phyloP scores from a whole-genome alignment of 2,113 vertebrate species.

The Zeus faber region DNA sequence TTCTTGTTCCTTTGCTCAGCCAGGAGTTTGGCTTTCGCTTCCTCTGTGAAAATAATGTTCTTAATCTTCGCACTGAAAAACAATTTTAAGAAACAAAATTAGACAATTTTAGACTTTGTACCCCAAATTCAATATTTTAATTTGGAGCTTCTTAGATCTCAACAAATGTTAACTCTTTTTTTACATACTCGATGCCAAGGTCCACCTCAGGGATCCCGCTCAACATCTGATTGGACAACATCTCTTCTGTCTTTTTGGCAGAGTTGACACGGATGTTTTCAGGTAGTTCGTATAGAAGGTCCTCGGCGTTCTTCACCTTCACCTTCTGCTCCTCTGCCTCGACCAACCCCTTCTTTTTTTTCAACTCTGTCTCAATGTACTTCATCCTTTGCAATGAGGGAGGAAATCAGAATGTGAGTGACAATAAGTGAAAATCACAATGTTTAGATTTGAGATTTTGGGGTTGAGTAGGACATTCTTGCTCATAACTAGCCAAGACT shows the following conservation, averaged over 20 bases:
- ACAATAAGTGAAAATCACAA: neutral
- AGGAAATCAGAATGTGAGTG: no score
- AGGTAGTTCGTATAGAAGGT: conserved; percentile 91
- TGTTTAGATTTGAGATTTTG: no score
- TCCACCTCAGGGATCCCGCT: conserved; percentile 97
- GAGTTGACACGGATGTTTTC: conserved; percentile 94
- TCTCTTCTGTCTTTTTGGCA: conserved; percentile 97
- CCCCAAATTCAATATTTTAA: neutral
- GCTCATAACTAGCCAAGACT: no score
- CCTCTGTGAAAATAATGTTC: conserved; percentile 95
- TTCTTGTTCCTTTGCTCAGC: conserved; percentile 97
- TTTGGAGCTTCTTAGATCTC: no score
- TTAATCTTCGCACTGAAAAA: conserved; percentile 91
- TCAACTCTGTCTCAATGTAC: conserved; percentile 98
- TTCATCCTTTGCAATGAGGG: conserved; percentile 85
- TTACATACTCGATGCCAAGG: conserved; percentile 91
- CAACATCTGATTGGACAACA: conserved; percentile 99
- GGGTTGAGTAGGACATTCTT: neutral
- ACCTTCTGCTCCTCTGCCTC: conserved; percentile 91
- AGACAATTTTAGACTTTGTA: neutral
- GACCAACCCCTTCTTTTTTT: conserved; percentile 92
- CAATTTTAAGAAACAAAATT: neutral
- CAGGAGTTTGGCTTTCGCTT: conserved; percentile 92
- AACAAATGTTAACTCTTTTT: no score
- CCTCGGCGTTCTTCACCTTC: conserved; percentile 92